Conservation (phyloP, 2,797 vertebrate species). For the Poecilia gillii region DNA sequence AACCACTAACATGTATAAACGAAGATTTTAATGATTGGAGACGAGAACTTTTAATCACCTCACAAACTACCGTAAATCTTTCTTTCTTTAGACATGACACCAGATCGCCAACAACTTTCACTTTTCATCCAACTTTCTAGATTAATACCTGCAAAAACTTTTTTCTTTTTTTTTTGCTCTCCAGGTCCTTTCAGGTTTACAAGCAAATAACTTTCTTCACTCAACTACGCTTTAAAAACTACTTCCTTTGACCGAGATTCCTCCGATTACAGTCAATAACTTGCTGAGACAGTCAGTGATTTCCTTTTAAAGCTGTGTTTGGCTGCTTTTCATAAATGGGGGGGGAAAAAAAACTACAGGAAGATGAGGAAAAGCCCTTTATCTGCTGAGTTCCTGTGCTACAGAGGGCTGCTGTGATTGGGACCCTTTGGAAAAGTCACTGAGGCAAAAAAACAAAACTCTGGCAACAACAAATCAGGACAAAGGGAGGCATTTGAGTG, state of each 20-base stretch:
- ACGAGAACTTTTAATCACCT: constrained; percentile 47
- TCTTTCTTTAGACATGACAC: constrained; percentile 35
- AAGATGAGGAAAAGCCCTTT: constrained; percentile 16
- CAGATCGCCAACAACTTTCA: background rate
- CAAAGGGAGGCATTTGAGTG: background rate
- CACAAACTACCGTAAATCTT: constrained; percentile 47
- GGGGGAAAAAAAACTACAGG: background rate
- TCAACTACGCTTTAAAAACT: background rate
- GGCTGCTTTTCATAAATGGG: constrained; percentile 22
- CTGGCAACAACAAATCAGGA: background rate
- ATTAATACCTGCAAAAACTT: background rate
- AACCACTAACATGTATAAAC: constrained; percentile 43
- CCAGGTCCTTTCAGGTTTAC: constrained; percentile 1
- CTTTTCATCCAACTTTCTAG: background rate
- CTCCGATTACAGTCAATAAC: constrained; percentile 18
- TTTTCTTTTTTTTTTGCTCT: background rate
- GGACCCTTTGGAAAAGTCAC: constrained; percentile 16
- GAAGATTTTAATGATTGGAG: constrained; percentile 38
- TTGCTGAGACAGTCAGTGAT: constrained; percentile 3
- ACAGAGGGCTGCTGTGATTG: constrained; percentile 49
- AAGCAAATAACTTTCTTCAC: constrained; percentile 17
- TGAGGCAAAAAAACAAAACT: constrained; percentile 5
- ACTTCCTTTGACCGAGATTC: constrained; percentile 15
- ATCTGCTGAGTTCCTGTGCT: constrained; percentile 50
- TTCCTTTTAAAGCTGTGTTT: constrained; percentile 35